Evolutionary conservation across 2,113 vertebrate species (phyloP), one percentile per base, ranked within the genome.

Genomic region (Burhinus bistriatus): DNA sequence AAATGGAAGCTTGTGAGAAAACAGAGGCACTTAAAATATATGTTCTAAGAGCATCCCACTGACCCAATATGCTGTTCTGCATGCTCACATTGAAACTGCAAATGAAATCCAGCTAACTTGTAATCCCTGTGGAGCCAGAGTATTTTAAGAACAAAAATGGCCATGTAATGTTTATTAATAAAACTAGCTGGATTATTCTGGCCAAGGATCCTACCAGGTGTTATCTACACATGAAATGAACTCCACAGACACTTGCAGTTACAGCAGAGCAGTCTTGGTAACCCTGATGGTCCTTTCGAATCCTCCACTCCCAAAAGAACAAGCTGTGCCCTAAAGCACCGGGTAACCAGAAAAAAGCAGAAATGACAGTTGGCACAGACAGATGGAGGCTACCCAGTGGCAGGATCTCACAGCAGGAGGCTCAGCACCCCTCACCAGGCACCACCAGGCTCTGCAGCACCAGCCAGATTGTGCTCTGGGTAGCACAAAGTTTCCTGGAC

Each of bases 351-450:
- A 49, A n/a, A 6, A 34, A 85, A 76, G 54, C 84, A 55, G 57
- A 71, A 87, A 38, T 0, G 9, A 76, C 89, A 94, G 66, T 95
- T 83, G 96, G 96, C 96, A 94, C 51, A 13, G 91, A 88, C 96
- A 96, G 95, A 94, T 95, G 95, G 96, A 95, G 78, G 57, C 81
- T 79, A 32, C 77, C 62, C 4, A 2, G 84, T 79, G 89, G 84
- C 84, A 94, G 91, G 44, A 76, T 82, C 2, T 11, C 34, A 0
- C 93, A 64, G 96, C 91, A 72, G 95, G 90, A 91, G 19, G 61
- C 87, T 93, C 95, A 93, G 89, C 84, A 80, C 40, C 90, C 90
- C 91, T 95, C 96, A 69, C 84, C 73, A 92, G 81, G 87, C 90
- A 90, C 84, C 73, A 58, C 65, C 3, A 0, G 34, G 70, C 84